Evolutionary conservation across 2,113 vertebrate species (phyloP).

Genomic region (Taurulus bubalis): DNA sequence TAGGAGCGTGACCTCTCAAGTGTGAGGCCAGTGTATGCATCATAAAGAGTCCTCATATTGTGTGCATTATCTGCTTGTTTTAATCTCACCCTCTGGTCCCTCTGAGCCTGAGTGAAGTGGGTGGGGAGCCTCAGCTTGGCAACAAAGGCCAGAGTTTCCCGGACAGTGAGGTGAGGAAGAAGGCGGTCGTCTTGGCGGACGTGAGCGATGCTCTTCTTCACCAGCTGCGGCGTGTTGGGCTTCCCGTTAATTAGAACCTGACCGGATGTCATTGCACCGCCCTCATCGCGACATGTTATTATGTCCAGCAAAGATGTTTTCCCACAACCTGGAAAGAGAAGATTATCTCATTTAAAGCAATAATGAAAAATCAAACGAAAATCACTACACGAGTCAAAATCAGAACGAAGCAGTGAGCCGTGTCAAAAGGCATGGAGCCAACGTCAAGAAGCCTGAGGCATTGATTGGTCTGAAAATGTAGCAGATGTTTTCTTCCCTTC

Average conservation of each 20-base stretch:
- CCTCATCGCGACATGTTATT: conserved; percentile 90
- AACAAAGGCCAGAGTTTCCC: conserved; percentile 91
- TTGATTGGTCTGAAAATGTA: not conserved
- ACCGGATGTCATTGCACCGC: conserved; percentile 87
- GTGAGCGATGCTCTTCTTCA: conserved; percentile 91
- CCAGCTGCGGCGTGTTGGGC: conserved; percentile 86
- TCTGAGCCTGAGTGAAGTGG: conserved; percentile 89
- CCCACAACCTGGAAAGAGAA: conserved; percentile 84
- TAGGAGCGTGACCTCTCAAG: not conserved
- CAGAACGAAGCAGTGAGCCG: not conserved
- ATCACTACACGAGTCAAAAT: not conserved
- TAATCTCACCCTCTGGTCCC: conserved; percentile 89
- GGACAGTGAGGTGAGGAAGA: conserved; percentile 93
- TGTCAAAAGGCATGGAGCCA: not conserved
- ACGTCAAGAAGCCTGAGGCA: not conserved
- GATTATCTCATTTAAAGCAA: not conserved
- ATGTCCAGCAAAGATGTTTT: conserved; percentile 93
- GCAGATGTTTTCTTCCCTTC: not conserved
- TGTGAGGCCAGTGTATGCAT: not conserved
- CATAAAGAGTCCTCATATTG: not conserved
- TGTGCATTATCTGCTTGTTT: not conserved
- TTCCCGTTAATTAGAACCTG: conserved; percentile 90
- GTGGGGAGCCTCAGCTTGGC: conserved; percentile 92
- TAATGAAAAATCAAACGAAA: not conserved
- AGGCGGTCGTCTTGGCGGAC: conserved; percentile 94